Evolutionary conservation across 2,113 vertebrate genomes (phyloP).

Genomic region (Martes martes): DNA sequence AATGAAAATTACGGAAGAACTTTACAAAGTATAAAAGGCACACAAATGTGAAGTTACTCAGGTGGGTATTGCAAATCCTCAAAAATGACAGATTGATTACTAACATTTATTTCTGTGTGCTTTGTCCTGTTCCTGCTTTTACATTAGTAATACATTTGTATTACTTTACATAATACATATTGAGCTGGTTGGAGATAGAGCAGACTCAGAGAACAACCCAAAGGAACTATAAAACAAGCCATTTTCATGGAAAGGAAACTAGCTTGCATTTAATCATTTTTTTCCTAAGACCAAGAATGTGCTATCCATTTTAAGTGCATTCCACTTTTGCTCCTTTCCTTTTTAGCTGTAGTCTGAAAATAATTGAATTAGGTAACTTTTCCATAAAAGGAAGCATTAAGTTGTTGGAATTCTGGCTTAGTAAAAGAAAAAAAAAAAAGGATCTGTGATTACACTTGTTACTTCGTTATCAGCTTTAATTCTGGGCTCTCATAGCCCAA

Average conservation of each 20-base stretch:
- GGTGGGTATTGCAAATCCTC: background rate
- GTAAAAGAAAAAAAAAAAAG: background rate
- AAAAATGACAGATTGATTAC: background rate
- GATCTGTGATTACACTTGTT: background rate
- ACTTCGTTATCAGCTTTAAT: conserved; percentile 35
- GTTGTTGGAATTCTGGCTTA: background rate
- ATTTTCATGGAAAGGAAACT: background rate
- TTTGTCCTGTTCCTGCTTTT: conserved; percentile 19
- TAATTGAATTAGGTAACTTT: background rate
- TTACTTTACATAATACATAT: background rate
- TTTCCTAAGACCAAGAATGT: conserved; percentile 5
- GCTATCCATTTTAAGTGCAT: conserved; percentile 1
- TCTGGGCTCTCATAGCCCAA: background rate
- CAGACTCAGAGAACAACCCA: background rate
- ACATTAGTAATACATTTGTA: background rate
- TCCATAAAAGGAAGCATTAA: background rate
- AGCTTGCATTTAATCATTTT: background rate
- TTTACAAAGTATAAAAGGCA: background rate
- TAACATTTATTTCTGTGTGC: background rate
- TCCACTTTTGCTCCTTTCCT: background rate
- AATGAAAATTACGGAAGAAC: background rate
- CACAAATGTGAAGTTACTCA: background rate
- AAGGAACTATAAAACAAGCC: background rate
- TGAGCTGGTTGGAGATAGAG: background rate
- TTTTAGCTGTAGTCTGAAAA: background rate